Evolutionary conservation across 2,888 invertebrate genomes (phyloP).

Genomic region (Apamea anceps): DNA sequence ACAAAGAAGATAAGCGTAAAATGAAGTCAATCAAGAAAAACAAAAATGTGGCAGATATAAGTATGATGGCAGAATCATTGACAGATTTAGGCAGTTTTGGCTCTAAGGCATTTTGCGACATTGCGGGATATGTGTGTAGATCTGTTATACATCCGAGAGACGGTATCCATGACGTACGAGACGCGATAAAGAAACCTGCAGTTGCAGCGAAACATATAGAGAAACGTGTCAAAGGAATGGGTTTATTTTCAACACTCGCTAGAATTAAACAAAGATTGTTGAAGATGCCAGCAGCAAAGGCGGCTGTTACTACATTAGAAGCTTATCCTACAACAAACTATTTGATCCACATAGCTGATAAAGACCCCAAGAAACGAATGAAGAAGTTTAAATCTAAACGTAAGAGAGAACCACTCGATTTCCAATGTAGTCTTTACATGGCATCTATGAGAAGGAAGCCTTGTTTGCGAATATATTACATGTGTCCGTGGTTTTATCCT

Average conservation of each 20-base stretch:
- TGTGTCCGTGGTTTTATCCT: constrained; percentile 78
- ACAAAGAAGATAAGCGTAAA: constrained; percentile 17
- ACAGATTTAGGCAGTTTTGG: constrained; percentile 49
- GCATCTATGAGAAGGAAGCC: constrained; percentile 73
- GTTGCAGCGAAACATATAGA: background rate
- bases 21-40: constrained; percentile 21
- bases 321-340: constrained; percentile 39
- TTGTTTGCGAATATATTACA: constrained; percentile 70
- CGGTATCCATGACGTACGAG: background rate
- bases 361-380: constrained; percentile 38
- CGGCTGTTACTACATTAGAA: constrained; percentile 20
- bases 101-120: constrained; percentile 19
- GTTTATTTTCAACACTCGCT: constrained; percentile 9
- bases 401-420: constrained; percentile 58
- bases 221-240: background rate
- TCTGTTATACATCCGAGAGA: constrained; percentile 34
- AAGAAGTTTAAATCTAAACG: constrained; percentile 24
- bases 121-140: constrained; percentile 12
- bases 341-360: constrained; percentile 49
- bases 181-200: too few species aligned
- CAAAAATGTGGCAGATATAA: background rate
- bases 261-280: constrained; percentile 36
- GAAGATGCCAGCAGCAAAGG: constrained; percentile 19
- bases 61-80: constrained; percentile 49
- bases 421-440: constrained; percentile 75